Conservation (phyloP, 2,888 invertebrate species). For the Maniola hyperantus region DNA sequence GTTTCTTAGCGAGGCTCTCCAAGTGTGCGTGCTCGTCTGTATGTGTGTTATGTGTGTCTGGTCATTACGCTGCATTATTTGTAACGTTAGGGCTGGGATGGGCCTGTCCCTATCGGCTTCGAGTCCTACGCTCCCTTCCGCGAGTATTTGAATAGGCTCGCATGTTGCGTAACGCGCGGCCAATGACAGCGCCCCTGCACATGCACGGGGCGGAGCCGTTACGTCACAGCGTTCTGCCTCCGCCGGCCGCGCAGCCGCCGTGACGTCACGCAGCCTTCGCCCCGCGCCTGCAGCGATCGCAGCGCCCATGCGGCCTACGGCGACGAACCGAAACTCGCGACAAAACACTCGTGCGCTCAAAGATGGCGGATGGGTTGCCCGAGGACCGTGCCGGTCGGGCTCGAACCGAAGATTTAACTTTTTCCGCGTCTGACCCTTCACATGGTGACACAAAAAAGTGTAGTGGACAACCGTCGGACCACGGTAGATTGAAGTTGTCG, state of each 20-base stretch:
- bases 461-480: slow-evolving; percentile 70
- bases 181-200: slow-evolving; percentile 78
- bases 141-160: slow-evolving; percentile 72
- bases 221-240: slow-evolving; percentile 76
- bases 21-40: slow-evolving; percentile 49
- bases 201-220: slow-evolving; percentile 81
- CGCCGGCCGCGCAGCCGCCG: slow-evolving; percentile 78
- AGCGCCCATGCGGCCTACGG: slow-evolving; percentile 68
- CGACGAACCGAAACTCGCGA: slow-evolving; percentile 63
- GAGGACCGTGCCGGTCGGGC: slow-evolving; percentile 83
- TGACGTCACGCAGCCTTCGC: slow-evolving; percentile 71
- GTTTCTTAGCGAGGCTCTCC: slow-evolving; percentile 51
- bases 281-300: slow-evolving; percentile 61
- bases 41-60: slow-evolving; percentile 54
- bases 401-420: slow-evolving; percentile 82
- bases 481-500: slow-evolving; percentile 72
- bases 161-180: slow-evolving; percentile 78
- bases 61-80: slow-evolving; percentile 75
- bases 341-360: slow-evolving; percentile 87
- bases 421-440: slow-evolving; percentile 77
- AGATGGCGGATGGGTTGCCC: slow-evolving; percentile 92
- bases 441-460: slow-evolving; percentile 81
- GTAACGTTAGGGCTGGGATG: slow-evolving; percentile 73
- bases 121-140: slow-evolving; percentile 75
- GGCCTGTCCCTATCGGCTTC: slow-evolving; percentile 66